These are phyloP conservation scores for Sylvia atricapilla DNA, from an alignment of 2,113 vertebrate species.

Conservation along the genomic window DNA sequence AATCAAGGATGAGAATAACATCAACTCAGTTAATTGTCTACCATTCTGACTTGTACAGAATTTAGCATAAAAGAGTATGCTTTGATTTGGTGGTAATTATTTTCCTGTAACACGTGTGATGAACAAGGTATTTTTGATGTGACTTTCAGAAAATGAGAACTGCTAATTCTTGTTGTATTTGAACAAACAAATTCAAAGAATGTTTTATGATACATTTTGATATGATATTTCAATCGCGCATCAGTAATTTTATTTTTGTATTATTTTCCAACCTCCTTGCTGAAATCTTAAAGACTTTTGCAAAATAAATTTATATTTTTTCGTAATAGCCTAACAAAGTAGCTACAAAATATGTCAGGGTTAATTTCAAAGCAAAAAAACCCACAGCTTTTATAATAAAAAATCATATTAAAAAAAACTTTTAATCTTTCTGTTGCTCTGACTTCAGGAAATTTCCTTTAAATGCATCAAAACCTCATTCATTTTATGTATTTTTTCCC, in stretches of 20 bases:
- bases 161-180: not conserved
- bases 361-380: not conserved
- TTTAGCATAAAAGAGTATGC: not conserved
- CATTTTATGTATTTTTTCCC: not conserved
- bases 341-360: not conserved
- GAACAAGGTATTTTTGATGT: not conserved
- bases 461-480: not conserved
- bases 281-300: not conserved
- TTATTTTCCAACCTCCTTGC: not conserved
- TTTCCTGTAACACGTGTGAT: not conserved
- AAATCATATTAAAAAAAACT: not conserved
- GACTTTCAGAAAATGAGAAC: not conserved
- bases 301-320: not conserved
- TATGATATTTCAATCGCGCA: not conserved
- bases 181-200: not conserved
- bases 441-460: not conserved
- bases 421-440: not conserved
- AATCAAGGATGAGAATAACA: not conserved
- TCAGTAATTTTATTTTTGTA: not conserved
- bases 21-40: not conserved
- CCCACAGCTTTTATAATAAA: accelerated
- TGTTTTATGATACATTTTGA: not conserved
- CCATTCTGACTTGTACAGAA: not conserved
- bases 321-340: not conserved
- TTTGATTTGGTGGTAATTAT: not conserved